Evolutionary conservation across 1,140 invertebrate species (phyloP), one percentile per base, ranked within the genome.

Genomic region (Glomeris maerens): DNA sequence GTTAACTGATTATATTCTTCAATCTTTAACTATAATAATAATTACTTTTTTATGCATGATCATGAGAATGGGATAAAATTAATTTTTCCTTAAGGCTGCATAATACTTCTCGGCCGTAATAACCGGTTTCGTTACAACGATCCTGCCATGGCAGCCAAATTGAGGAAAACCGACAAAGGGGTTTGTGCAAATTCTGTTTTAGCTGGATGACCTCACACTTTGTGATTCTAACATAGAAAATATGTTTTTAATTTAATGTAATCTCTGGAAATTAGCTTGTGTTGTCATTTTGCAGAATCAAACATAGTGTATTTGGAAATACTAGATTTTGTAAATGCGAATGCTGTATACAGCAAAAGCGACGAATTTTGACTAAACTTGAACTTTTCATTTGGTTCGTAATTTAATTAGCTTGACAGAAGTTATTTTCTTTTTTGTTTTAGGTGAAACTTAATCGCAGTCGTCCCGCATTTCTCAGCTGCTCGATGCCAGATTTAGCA

Each of bases 51-150:
- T 36, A 10, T 10, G 17, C 17, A 17, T 36, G 31, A 36, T 36
- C 31, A 17, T 36, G 17, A 36, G 10, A 36, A 36, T 36, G 22
- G 1, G 17, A 22, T 56, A 14, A 56, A 27, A 13, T 20, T 36
- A 45, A 29, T 47, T 52, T 45, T 51, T 39, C 54, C 57, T 60
- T 14, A 60, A 80, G 79, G 83, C 29, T 84, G 80, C 62, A 83
- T 89, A 26, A 81, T 94, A 27, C 68, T 90, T 25, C 71, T 94
- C 20, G 89, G 89, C 2, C 78, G 83, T 53, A 87, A 84, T 36
- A 90, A 89, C 64, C 89, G 92, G 75, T 93, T 93, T 67, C 78
- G 88, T 28, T 92, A 88, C 65, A 93, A 92, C 68, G 85, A 93
- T 72, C 89, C 89, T 23, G 82, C 75, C 0, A 87, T 92, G 65